Conservation (phyloP, 2,888 invertebrate genomes). For the Drosophila nigricruria region DNA sequence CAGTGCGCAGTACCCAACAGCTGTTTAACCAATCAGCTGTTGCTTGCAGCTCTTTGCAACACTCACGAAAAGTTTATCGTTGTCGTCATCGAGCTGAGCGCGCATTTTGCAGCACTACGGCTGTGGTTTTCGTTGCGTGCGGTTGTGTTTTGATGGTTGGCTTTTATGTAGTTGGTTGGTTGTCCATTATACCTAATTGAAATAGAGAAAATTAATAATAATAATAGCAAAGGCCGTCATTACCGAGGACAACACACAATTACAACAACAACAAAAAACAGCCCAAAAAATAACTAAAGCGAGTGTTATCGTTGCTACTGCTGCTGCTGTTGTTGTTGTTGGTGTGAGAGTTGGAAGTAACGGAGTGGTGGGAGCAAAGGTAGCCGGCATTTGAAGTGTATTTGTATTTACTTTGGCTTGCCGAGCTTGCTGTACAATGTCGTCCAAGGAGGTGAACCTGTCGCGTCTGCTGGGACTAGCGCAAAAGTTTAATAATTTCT, state of each 20-base stretch:
- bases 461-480: slow-evolving; percentile 92
- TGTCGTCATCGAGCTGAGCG: slow-evolving; percentile 28
- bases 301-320: slow-evolving; percentile 23
- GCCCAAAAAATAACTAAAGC: slow-evolving; percentile 5
- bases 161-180: slow-evolving; percentile 35
- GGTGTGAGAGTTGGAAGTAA: slow-evolving; percentile 25
- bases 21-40: slow-evolving; percentile 35
- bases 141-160: slow-evolving; percentile 62
- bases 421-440: slow-evolving; percentile 71
- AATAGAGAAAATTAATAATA: slow-evolving; percentile 34
- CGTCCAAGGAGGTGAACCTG: slow-evolving; percentile 86
- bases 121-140: slow-evolving; percentile 56
- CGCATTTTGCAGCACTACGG: slow-evolving; percentile 52
- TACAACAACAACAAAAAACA: slow-evolving; percentile 10
- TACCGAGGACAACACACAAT: slow-evolving; percentile 3
- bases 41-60: slow-evolving; percentile 13
- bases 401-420: slow-evolving; percentile 53
- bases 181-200: slow-evolving; percentile 45
- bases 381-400: slow-evolving; percentile 63
- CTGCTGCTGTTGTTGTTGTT: slow-evolving; percentile 1
- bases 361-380: slow-evolving; percentile 53
- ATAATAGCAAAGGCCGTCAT: slow-evolving; percentile 11
- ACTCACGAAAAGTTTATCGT: slow-evolving; percentile 27
- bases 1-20: slow-evolving; percentile 20
- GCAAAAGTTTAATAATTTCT: slow-evolving; percentile 95